Evolutionary conservation across 2,888 invertebrate genomes (phyloP), one percentile per base, ranked within the genome.

Genomic region (Agapetus fuscipes): DNA sequence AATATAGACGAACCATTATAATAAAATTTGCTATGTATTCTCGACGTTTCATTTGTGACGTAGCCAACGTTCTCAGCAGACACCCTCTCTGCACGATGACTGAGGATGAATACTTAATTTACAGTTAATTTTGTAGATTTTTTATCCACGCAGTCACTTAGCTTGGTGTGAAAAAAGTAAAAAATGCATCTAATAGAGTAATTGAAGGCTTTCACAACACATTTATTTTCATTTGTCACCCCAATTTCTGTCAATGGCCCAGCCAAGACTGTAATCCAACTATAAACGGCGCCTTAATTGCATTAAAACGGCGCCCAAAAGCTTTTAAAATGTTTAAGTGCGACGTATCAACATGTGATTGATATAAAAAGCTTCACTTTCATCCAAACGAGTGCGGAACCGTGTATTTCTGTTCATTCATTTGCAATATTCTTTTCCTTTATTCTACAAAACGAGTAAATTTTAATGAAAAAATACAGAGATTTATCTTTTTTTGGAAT

Each of bases 281-380:
- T 20, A 20, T 20, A 20, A 20, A 20, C 4, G 9, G 9, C 4
- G 9, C 20, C 20, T 4, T 9, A 20, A 20, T 20, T 9, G 20
- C 20, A 20, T 20, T 20, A 20, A 20, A 4, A 20, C 5, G 20
- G n/a, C n/a, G n/a, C 20, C 4, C 5, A 9, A 20, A 20, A 20
- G 20, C 20, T 20, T 20, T 20, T 20, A 20, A 20, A 20, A 20
- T n/a, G 20, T 9, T 20, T 20, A 20, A 20, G 20, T 20, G 20
- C 9, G 9, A 20, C 9, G 9, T 20, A 20, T 6, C 9, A 20
- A 20, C 9, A 9, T 20, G 20, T 20, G 20, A 20, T 20, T 20
- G 11, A 28, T 30, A 30, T 30, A 13, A 15, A 30, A 30, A 30
- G 14, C 14, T 30, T 30, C 30, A 7, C 30, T 5, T 9, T 3